Percentiles rank a stretch among this genome's conserved stretches.
These are phyloP conservation scores for Metridium senile DNA, from an alignment of 92 coral and sea anemone genomes.

Conservation along the genomic window DNA sequence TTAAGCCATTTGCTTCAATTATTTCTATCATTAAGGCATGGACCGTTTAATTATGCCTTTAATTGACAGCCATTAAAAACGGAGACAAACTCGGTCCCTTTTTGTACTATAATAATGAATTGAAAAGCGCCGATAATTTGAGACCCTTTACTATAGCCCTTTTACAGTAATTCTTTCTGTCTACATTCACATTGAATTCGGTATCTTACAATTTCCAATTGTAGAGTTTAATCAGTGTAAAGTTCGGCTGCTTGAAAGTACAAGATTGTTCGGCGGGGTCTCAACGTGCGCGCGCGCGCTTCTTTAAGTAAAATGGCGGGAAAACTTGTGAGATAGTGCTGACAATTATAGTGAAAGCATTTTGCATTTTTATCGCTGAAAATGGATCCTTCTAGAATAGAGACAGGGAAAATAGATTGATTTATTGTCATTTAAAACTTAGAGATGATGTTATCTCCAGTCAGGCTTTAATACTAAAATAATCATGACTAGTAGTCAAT, in stretches of 20 bases:
- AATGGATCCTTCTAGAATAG: neutral
- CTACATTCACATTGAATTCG: neutral
- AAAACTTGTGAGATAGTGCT: neutral
- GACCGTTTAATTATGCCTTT: slow-evolving; percentile 1
- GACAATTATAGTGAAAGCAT: neutral
- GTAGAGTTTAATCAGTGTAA: neutral
- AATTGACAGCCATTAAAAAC: slow-evolving; percentile 2
- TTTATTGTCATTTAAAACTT: neutral
- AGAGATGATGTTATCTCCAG: neutral
- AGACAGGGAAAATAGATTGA: neutral
- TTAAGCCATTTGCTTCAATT: slow-evolving; percentile 6
- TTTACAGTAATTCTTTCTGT: neutral
- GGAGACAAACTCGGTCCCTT: neutral
- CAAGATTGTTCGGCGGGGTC: neutral
- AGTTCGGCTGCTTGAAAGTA: neutral
- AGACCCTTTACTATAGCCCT: neutral
- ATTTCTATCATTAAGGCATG: slow-evolving; percentile 1
- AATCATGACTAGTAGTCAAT: neutral
- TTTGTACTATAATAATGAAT: neutral
- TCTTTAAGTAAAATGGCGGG: neutral
- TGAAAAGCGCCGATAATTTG: neutral
- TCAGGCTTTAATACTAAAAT: neutral
- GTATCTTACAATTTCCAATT: neutral
- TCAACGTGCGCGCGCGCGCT: neutral
- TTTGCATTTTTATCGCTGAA: neutral